Base-by-base conservation (phyloP, 2,113 vertebrate genomes). In the Neotoma lepida region DNA sequence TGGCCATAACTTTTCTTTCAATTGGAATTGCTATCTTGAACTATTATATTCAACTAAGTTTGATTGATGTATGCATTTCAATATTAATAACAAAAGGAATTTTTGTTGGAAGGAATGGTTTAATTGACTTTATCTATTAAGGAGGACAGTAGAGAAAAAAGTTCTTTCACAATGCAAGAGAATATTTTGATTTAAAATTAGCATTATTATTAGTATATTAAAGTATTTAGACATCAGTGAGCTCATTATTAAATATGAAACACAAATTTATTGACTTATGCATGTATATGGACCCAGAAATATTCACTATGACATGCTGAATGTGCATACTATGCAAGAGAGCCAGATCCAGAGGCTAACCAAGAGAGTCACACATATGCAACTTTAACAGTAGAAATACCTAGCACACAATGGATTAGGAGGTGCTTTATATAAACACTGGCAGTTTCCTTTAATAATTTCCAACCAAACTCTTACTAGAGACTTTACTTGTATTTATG, bases 11-110 rank as follows among this genome's bases (percentile, higher is more conserved):
- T 78, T 54, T 17, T 8, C 6, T n/a, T 81, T 66, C 81, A 63
- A 41, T 17, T 17, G 15, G 14, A 82, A 78, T 80, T 81, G 44
- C 84, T 66, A 13, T 90, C 78, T 95, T 73, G 71, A 87, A 86
- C 26, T 51, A 85, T 80, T 77, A 44, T 88, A 26, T 77, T 89
- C 39, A 88, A 58, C 6, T 35, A 87, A 44, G 18, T 63, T 39
- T 87, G 54, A 74, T 49, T 56, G 87, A 88, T 30, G 9, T 66
- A 89, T 91, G 15, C 35, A 58, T 87, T 82, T 94, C 41, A 81
- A 54, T 24, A 86, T 77, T 51, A 95, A 63, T 44, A 63, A 86
- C 39, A 77, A 74, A 54, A 77, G 14, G 61, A 28, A 24, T 54
- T 88, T 88, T 28, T 81, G 18, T 90, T 56, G 76, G 22, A 26